A percentile compares a stretch with the other conserved stretches of the same genome.
Evolutionary conservation across 2,797 vertebrate species (phyloP).

Genomic region (Trachops cirrhosus): DNA sequence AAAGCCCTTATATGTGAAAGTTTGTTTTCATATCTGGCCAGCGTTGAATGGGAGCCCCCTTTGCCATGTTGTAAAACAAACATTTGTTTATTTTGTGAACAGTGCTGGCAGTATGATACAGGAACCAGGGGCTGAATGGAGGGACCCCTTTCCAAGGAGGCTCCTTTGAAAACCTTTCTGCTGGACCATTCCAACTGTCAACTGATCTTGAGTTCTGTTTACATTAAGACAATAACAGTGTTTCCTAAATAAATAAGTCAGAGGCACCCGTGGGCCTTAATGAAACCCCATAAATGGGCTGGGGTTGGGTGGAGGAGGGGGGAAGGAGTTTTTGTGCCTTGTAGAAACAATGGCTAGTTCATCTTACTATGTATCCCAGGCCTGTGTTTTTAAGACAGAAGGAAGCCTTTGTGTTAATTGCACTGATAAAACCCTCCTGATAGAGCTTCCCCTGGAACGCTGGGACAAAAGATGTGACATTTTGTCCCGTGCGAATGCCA

Average conservation of each 20-base stretch:
- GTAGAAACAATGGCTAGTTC: slow-evolving; percentile 61
- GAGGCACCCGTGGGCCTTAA: slow-evolving; percentile 67
- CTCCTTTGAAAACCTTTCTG: slow-evolving; percentile 80
- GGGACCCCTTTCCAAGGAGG: slow-evolving; percentile 80
- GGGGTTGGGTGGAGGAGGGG: background rate
- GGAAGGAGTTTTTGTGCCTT: slow-evolving; percentile 62
- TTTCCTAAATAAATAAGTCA: slow-evolving; percentile 82
- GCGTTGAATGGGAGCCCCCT: slow-evolving; percentile 81
- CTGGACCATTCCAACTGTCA: slow-evolving; percentile 80
- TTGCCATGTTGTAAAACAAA: slow-evolving; percentile 86
- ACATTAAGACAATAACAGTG: slow-evolving; percentile 84
- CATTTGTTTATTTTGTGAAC: slow-evolving; percentile 86
- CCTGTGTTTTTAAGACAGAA: slow-evolving; percentile 61
- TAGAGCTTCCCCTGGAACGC: slow-evolving; percentile 44
- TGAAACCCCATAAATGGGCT: slow-evolving; percentile 67
- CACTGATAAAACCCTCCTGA: slow-evolving; percentile 44
- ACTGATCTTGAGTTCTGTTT: slow-evolving; percentile 82
- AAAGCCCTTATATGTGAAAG: slow-evolving; percentile 85
- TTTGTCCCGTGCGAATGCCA: slow-evolving; percentile 67
- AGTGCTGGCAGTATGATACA: slow-evolving; percentile 79
- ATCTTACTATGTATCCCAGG: slow-evolving; percentile 54
- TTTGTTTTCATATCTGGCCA: slow-evolving; percentile 86
- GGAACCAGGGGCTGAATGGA: slow-evolving; percentile 82
- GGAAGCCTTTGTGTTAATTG: slow-evolving; percentile 67
- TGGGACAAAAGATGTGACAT: slow-evolving; percentile 65